Evolutionary conservation across 2,113 vertebrate genomes (phyloP), one percentile per base, ranked within the genome.

Genomic region (Centropus bengalensis): DNA sequence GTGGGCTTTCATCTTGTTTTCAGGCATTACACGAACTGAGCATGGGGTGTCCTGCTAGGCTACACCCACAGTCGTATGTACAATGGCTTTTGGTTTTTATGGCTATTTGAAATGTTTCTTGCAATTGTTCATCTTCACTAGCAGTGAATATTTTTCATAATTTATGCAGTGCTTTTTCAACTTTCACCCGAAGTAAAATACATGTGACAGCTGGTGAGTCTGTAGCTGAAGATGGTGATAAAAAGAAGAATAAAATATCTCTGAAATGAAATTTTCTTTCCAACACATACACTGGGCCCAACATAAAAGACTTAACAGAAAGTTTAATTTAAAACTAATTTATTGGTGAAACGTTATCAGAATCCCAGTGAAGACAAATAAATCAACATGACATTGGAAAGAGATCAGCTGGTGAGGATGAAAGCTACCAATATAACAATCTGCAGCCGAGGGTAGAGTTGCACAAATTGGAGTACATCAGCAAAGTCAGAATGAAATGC

Each of bases 241-340:
- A 96, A 94, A 82, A 89, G 75, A 93, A 91, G 63, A 77, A 93
- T 91, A 91, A 94, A 95, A 73, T 83, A 92, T 88, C 62, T 94
- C 71, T 86, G 88, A 96, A 95, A 90, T 90, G 86, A 96, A 89
- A 69, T 88, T 93, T 96, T 92, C 87, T 93, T 94, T 91, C 89
- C 83, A 95, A 73, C 75, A 47, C 49, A 76, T 82, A 23, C 38
- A 5, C 24, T 91, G 60, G 24, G 55, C 45, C 58, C 45, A 81
- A 88, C 86, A 94, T 91, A 82, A 94, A 96, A 96, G 75, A 28
- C 27, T 49, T 7, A 86, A 73, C 27, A 44, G 70, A 92, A 83
- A 78, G 86, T 92, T 95, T 95, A 86, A 96, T 93, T 94, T 93
- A 91, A 78, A 96, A 91, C 30, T 91, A 88, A 93, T 96, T 94